These are phyloP conservation scores for Gymnothorax javanicus DNA, from an alignment of 2,797 vertebrate species.

Conservation along the genomic window DNA sequence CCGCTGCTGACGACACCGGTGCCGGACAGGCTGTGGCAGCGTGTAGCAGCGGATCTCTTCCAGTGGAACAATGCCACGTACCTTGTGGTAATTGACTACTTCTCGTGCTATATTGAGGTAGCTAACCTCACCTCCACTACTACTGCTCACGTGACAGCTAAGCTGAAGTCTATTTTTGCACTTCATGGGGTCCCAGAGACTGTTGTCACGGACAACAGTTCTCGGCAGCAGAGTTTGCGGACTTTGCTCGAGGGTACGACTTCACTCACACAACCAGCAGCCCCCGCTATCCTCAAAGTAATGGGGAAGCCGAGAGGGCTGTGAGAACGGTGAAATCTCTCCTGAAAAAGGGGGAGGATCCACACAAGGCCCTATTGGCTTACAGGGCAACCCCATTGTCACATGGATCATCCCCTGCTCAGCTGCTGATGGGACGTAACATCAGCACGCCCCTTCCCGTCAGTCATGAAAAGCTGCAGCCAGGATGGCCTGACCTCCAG, in stretches of 20 bases:
- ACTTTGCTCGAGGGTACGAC: too few relatives aligned
- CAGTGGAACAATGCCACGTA: slow-evolving; percentile 14
- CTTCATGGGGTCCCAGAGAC: too few relatives aligned
- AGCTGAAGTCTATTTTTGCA: not conserved
- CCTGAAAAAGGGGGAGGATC: too few relatives aligned
- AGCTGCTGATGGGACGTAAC: slow-evolving; percentile 21
- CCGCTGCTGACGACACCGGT: not conserved
- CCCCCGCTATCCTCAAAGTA: not conserved
- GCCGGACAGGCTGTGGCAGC: slow-evolving; percentile 29
- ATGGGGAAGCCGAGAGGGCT: not conserved
- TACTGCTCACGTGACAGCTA: too few relatives aligned
- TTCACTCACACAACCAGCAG: too few relatives aligned
- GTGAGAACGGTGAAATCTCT: slow-evolving; percentile 12
- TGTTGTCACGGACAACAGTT: too few relatives aligned
- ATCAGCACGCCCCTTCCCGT: slow-evolving; percentile 11
- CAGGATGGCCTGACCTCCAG: slow-evolving; percentile 16
- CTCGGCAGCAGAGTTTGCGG: too few relatives aligned
- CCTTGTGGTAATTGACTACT: slow-evolving; percentile 32
- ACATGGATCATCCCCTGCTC: not conserved
- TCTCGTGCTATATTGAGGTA: slow-evolving; percentile 32
- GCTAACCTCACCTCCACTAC: not conserved
- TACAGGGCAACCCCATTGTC: slow-evolving; percentile 13
- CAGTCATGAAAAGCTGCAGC: slow-evolving; percentile 1
- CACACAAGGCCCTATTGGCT: not conserved
- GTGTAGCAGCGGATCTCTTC: slow-evolving; percentile 35